phyloP scores from a whole-genome alignment of 1,140 invertebrate species.

The Orussus abietinus region DNA sequence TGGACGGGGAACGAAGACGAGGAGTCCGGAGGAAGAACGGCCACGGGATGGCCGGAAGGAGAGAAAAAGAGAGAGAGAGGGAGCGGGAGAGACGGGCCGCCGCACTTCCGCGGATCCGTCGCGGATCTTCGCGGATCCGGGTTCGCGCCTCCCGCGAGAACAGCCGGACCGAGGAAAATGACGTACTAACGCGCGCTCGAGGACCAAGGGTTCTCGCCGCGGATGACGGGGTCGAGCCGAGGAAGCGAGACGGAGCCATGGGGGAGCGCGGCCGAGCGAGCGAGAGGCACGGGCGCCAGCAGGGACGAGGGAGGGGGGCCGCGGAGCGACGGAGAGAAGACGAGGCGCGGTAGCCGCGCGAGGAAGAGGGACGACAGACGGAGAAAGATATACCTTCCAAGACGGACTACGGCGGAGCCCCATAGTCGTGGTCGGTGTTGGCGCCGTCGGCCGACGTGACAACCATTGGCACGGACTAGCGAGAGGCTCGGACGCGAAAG shows the following conservation, averaged over 20 bases:
- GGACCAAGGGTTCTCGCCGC: too few species aligned
- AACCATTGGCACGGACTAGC: conserved; percentile 33
- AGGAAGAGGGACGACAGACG: conserved; percentile 20
- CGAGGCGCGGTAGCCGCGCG: conserved; percentile 9
- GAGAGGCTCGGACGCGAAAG: conserved; percentile 18
- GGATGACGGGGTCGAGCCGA: too few species aligned
- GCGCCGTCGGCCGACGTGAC: conserved; percentile 26
- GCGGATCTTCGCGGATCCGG: too few species aligned
- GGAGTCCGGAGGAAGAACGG: conserved; percentile 2
- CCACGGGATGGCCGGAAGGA: too few species aligned
- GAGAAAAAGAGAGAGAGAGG: conserved; percentile 7
- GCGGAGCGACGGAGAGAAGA: conserved; percentile 9
- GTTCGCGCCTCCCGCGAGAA: too few species aligned
- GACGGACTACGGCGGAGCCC: conserved; percentile 35
- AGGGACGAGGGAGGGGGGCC: conserved; percentile 16
- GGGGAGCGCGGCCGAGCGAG: too few species aligned
- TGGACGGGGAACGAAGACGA: too few species aligned
- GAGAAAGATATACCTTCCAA: conserved; percentile 35
- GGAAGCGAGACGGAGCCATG: too few species aligned
- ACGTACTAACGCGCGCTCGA: too few species aligned
- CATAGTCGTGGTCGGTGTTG: conserved; percentile 36
- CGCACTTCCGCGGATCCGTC: too few species aligned
- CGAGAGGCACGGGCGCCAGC: too few species aligned
- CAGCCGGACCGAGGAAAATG: too few species aligned
- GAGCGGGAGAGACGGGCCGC: conserved; percentile 45